Evolutionary conservation across 2,113 vertebrate genomes (phyloP).

Genomic region (Dipodomys stephensi): DNA sequence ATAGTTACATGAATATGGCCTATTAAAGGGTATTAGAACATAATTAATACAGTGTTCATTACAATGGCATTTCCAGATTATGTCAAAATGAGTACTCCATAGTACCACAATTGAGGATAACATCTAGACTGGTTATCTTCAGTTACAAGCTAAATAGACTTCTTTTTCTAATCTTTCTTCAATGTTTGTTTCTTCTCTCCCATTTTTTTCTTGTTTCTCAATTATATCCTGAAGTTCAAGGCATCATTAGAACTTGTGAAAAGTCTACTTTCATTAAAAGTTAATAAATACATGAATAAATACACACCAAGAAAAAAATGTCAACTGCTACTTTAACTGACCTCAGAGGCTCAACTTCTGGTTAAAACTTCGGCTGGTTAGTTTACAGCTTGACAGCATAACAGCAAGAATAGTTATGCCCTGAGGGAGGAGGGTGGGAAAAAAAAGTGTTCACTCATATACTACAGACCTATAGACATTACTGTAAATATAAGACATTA

Average conservation of each 20-base stretch:
- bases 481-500: too few relatives aligned
- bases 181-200: neutral
- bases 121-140: neutral
- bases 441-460: neutral
- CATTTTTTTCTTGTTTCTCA: neutral
- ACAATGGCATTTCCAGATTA: neutral
- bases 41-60: neutral
- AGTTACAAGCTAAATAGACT: constrained; percentile 23
- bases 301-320: neutral
- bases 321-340: constrained; percentile 38
- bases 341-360: constrained; percentile 47
- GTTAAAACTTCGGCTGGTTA: constrained; percentile 62
- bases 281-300: neutral
- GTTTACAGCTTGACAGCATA: constrained; percentile 51
- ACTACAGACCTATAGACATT: neutral
- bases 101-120: neutral
- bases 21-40: too few relatives aligned
- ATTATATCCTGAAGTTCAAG: neutral
- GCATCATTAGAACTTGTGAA: constrained; percentile 13
- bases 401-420: constrained; percentile 50
- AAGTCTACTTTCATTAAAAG: constrained; percentile 45
- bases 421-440: neutral
- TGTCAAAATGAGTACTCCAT: neutral
- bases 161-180: constrained; percentile 41
- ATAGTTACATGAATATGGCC: neutral